phyloP scores from a whole-genome alignment of 2,888 invertebrate species.

The Chrysolina haemoptera region DNA sequence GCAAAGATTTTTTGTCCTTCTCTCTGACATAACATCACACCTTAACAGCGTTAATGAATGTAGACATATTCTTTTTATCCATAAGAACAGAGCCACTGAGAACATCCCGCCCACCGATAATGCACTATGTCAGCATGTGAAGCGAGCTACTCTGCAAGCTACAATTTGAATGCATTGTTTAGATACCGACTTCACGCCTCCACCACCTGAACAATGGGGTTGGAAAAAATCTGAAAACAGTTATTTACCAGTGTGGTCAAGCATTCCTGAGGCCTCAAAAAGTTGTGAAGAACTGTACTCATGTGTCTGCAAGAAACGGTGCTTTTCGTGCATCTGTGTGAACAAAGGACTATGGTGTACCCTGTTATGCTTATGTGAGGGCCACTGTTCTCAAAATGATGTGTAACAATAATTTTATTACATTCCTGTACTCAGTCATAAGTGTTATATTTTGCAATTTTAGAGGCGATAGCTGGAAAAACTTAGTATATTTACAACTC shows the following conservation, averaged over 20 bases:
- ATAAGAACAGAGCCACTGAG: no score
- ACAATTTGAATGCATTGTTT: neutral
- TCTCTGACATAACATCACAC: slow-evolving; percentile 26
- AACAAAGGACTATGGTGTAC: neutral
- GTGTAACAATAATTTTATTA: slow-evolving; percentile 8
- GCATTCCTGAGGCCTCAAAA: slow-evolving; percentile 13
- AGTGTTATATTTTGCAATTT: slow-evolving; percentile 25
- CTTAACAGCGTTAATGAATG: slow-evolving; percentile 26
- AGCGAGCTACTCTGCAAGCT: slow-evolving; percentile 5
- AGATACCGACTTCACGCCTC: neutral
- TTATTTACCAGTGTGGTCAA: slow-evolving; percentile 16
- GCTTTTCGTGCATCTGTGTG: slow-evolving; percentile 11
- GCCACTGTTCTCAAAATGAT: slow-evolving; percentile 9
- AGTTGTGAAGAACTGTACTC: slow-evolving; percentile 11
- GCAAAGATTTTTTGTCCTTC: slow-evolving; percentile 28
- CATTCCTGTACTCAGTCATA: slow-evolving; percentile 10
- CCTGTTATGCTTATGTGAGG: neutral
- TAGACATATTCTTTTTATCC: slow-evolving; percentile 22
- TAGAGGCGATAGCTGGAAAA: slow-evolving; percentile 17
- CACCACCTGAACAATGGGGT: neutral
- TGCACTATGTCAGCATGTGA: slow-evolving; percentile 19
- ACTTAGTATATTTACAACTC: no score
- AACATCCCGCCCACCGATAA: slow-evolving; percentile 7
- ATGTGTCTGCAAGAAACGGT: slow-evolving; percentile 13
- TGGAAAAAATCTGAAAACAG: neutral